Evolutionary conservation across 2,888 invertebrate species (phyloP), one percentile per base, ranked within the genome.

Genomic region (Sisyra terminalis): DNA sequence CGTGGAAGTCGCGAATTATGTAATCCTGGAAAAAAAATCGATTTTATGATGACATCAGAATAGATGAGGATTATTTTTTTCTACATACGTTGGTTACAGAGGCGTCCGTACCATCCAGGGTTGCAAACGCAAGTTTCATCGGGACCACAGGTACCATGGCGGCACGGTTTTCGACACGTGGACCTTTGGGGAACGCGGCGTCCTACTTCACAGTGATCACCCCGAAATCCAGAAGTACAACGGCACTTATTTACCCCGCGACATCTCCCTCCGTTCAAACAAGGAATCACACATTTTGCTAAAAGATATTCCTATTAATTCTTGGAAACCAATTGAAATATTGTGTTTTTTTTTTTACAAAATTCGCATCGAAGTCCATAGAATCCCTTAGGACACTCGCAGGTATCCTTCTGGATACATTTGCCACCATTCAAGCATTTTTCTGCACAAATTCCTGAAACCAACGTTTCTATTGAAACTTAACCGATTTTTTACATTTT

Each of bases 401-500:
- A 94, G 17, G 82, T 86, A 59, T 93, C 92, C 61, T 90, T 92
- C 59, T 90, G 89, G 52, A 92, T 76, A 58, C 94, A 94, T 61
- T 89, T 89, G 3, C 94, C 94, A 14, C 92, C 90, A 59, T 94
- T 93, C 47, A 85, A 65, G 62, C 94, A 94, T 60, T 88, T 89
- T 53, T 89, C 78, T 11, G 79, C 72, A 61, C 93, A 93, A 56
- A 92, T 89, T 49, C 90, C 90, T 90, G 64, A 32, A 64, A 65
- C n/a, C n/a, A n/a, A n/a, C n/a, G n/a, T n/a, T n/a, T n/a, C n/a
- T n/a, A n/a, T n/a, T n/a, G n/a, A n/a, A n/a, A n/a, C n/a, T n/a
- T n/a, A n/a, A n/a, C n/a, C n/a, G n/a, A n/a, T n/a, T n/a, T n/a
- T n/a, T n/a, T n/a, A n/a, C n/a, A n/a, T n/a, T n/a, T n/a, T n/a